Conservation (phyloP, 35 echinoderm and acorn worm species). For the Strongylocentrotus purpuratus region DNA sequence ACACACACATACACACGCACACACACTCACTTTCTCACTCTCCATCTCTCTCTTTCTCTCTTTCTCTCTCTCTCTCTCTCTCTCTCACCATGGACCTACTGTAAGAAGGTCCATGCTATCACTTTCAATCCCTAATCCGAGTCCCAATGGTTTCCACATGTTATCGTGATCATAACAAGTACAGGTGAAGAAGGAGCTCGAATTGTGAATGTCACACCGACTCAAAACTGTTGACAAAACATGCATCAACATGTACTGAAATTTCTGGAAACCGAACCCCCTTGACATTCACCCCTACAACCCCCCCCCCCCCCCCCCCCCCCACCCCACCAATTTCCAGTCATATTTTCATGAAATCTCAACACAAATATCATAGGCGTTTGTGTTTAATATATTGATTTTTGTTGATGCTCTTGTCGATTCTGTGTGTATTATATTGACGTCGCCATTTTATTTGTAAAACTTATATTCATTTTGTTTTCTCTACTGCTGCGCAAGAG, state of each 20-base stretch:
- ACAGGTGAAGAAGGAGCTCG: neutral
- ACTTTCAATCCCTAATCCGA: too few relatives aligned
- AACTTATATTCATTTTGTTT: too few relatives aligned
- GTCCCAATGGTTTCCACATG: neutral
- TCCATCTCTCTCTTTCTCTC: neutral
- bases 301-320: neutral
- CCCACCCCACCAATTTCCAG: neutral
- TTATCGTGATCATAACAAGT: neutral
- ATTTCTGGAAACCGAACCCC: neutral
- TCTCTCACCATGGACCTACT: too few relatives aligned
- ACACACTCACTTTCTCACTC: neutral
- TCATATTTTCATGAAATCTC: too few relatives aligned
- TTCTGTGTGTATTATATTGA: too few relatives aligned
- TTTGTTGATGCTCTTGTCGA: too few relatives aligned
- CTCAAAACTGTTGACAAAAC: neutral
- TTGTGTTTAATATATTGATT: too few relatives aligned
- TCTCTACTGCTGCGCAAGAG: too few relatives aligned
- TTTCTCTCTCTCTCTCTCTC: too few relatives aligned
- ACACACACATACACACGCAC: neutral
- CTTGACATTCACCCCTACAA: neutral
- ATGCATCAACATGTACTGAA: neutral
- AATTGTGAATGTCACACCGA: neutral
- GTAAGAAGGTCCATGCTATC: too few relatives aligned
- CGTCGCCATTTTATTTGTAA: too few relatives aligned
- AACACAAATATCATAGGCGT: too few relatives aligned